Base-by-base conservation (phyloP, 2,113 vertebrate genomes). In the Carassius auratus region DNA sequence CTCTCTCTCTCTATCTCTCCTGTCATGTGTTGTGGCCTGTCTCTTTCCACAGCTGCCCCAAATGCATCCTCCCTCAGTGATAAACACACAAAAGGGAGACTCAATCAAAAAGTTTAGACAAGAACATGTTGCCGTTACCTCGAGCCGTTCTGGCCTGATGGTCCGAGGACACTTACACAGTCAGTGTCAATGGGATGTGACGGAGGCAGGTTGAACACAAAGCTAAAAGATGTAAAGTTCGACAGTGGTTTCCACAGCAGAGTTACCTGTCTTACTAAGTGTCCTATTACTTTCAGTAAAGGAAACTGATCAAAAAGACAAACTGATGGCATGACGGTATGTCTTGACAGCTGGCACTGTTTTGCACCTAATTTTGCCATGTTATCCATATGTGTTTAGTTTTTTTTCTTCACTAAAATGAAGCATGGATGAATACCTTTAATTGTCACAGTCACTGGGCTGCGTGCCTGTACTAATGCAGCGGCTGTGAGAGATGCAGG, bases 1-100 rank as follows among this genome's bases (percentile, higher is more conserved):
- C 90, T 42, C 91, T 30, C 57, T 78, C 92, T 86, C 87, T 87
- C 88, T 74, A 19, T 86, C 90, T 90, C 85, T 89, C 90, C 6
- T 64, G 71, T 88, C 81, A 89, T 84, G 84, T 73, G 36, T 75
- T 66, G 50, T 83, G 81, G 81, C 78, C 87, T 89, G 84, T 86
- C 89, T 89, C 80, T 75, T 85, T 68, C 19, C 3, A 92, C 90
- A 89, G 80, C 86, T 81, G 81, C 83, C 87, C 86, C 81, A 36
- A 66, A 73, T 26, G 0, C 81, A 57, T 85, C 85, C 80, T 79
- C 84, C 87, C 74, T 77, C 75, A 57, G 84, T 80, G 50, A 50
- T 73, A 80, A 73, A 86, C 77, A 80, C 52, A 81, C 66, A 57
- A 36, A 83, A n/a, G 66, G 64, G 66, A 73, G 81, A 71, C 64